These are phyloP conservation scores for Ooceraea biroi DNA, from an alignment of 1,140 invertebrate genomes.

Conservation along the genomic window DNA sequence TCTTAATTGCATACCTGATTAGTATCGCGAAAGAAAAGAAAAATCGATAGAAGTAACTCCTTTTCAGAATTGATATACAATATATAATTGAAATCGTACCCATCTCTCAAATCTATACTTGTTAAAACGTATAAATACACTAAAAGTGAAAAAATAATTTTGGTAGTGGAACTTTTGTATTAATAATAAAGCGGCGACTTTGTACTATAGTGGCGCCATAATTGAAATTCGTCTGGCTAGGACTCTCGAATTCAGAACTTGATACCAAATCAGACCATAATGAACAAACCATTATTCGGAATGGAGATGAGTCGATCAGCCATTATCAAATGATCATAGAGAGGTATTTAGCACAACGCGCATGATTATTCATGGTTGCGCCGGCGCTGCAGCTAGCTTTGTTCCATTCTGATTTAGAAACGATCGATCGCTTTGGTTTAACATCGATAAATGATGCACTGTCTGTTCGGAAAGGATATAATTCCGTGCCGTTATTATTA, in stretches of 20 bases:
- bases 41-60: too few relatives aligned
- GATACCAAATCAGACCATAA: constrained; percentile 54
- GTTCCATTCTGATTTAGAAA: constrained; percentile 61
- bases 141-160: neutral
- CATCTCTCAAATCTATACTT: neutral
- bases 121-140: neutral
- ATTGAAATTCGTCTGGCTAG: constrained; percentile 55
- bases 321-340: constrained; percentile 59
- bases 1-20: too few relatives aligned
- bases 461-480: neutral
- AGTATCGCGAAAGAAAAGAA: too few relatives aligned
- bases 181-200: constrained; percentile 22
- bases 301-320: constrained; percentile 49
- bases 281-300: constrained; percentile 65
- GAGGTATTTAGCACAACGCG: constrained; percentile 56
- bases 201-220: constrained; percentile 12
- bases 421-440: constrained; percentile 47
- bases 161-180: neutral
- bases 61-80: neutral
- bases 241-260: constrained; percentile 39
- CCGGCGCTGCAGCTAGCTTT: constrained; percentile 41
- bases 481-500: constrained; percentile 2
- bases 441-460: constrained; percentile 41
- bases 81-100: neutral
- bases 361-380: constrained; percentile 69